phyloP scores from a whole-genome alignment of 2,888 invertebrate genomes.

The Augochlorella aurata region DNA sequence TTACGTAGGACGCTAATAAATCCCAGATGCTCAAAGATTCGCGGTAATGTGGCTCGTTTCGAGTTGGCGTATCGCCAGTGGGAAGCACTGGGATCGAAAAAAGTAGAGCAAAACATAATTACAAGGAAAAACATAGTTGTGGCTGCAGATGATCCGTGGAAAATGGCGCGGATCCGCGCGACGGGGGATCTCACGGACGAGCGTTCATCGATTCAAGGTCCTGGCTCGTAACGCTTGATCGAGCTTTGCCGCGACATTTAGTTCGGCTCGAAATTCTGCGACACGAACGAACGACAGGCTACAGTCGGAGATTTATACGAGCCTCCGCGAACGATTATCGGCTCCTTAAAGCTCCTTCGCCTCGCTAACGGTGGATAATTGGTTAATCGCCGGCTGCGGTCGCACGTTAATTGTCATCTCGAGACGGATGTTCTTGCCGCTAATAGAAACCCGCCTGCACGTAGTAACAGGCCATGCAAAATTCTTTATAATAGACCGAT shows the following conservation, averaged over 20 bases:
- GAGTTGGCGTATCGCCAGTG: background rate
- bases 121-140: background rate
- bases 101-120: background rate
- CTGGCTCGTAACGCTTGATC: background rate
- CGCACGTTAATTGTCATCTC: background rate
- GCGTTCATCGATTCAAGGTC: conserved; percentile 26
- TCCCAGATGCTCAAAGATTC: background rate
- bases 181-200: conserved; percentile 7
- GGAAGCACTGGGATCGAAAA: background rate
- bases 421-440: background rate
- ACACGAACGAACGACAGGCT: background rate
- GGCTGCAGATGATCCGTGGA: background rate
- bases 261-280: background rate
- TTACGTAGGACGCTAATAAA: background rate
- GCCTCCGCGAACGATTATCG: background rate
- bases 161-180: background rate
- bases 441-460: background rate
- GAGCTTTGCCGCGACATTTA: background rate
- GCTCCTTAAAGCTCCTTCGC: background rate
- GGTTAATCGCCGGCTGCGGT: background rate
- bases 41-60: background rate
- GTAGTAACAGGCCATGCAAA: background rate
- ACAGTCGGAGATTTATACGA: background rate
- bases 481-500: background rate
- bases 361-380: background rate